Base-by-base conservation (phyloP, 2,113 vertebrate genomes). In the Ciconia maguari region DNA sequence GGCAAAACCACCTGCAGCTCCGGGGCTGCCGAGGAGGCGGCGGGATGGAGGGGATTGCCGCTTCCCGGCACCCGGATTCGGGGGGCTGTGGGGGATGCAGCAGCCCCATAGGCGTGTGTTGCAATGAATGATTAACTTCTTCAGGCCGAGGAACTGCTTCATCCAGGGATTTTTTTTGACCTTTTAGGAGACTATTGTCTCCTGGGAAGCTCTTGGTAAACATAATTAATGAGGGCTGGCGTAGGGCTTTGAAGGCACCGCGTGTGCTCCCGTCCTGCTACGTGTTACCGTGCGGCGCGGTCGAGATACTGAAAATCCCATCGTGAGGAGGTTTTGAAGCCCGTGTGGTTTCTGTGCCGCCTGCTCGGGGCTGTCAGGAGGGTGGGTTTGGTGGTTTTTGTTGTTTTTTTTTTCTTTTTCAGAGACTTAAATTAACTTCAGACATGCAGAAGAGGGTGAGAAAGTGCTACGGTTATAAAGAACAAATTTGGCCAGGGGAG, bases 1-100 rank as follows among this genome's bases (percentile, higher is more conserved):
- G 78, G 90, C 83, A 83, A 88, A 94, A 76, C 87, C 94, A 93
- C 96, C 95, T 95, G 95, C 70, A 84, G 83, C 80, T 88, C 51
- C 12, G 15, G 64, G 57, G 78, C 68, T 83, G 71, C 36, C 1
- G 36, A 54, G 38, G 49, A 84, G 38, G 49, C 54, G 46, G 72
- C 70, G 42, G 72, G 61, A 29, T 51, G 72, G 62, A 77, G 61
- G 66, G 83, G 44, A 60, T 79, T 4, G 1, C 44, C 22, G 72
- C 57, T 71, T 20, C 55, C 20, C 1, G 4, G 16, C 20, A 34
- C n/a, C 10, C 74, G 22, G 22, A 15, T 72, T 72, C 9, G 32
- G 52, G 68, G 70, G 9, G 13, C n/a, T 0, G 0, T 11, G 52
- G 58, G 42, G 20, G 57, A 38, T 0, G 3, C 3, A 3, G 30